Base-by-base conservation (phyloP, 2,888 invertebrate genomes). In the Eupeodes latifasciatus region DNA sequence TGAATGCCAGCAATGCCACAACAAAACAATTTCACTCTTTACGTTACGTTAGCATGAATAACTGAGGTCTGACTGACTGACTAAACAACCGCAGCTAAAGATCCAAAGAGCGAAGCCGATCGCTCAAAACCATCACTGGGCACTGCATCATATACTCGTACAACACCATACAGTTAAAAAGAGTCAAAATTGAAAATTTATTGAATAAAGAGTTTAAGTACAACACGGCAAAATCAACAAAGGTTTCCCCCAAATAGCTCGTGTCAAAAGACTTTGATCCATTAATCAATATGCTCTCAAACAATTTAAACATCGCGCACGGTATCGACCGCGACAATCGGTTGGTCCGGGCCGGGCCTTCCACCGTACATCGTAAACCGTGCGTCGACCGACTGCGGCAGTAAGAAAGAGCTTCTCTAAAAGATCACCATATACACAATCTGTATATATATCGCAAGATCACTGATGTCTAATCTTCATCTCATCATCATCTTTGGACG, bases 201-300 rank as follows among this genome's bases (percentile, higher is more conserved):
- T 92, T 92, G 92, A 92, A 93, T 92, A 92, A 91, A 91, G 89
- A 90, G 89, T 92, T 91, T 92, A 91, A 92, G 92, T 92, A 90
- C 90, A 90, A 90, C 90, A 89, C 90, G 90, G 90, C 90, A 90
- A 90, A 90, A 92, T 92, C 93, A 92, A 93, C 93, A 93, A 93
- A 92, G 92, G 92, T 91, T 93, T 91, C 91, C 91, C 92, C 91
- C 91, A 93, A 93, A 92, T 92, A 93, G 92, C 93, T 92, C 92
- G 92, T 93, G 93, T 93, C 93, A 92, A 93, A 92, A 92, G 93
- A 91, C 93, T 92, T 93, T 93, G 92, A 93, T 93, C 93, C 93
- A 92, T 93, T 93, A 92, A 92, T 92, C 93, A 92, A 92, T 92
- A 91, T 92, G 92, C 91, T 91, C 89, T 88, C 89, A 81, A 89